A percentile compares a stretch with the other conserved stretches of the same genome.
These are phyloP conservation scores for Tortricodes alternella DNA, from an alignment of 2,888 invertebrate species.

Conservation along the genomic window DNA sequence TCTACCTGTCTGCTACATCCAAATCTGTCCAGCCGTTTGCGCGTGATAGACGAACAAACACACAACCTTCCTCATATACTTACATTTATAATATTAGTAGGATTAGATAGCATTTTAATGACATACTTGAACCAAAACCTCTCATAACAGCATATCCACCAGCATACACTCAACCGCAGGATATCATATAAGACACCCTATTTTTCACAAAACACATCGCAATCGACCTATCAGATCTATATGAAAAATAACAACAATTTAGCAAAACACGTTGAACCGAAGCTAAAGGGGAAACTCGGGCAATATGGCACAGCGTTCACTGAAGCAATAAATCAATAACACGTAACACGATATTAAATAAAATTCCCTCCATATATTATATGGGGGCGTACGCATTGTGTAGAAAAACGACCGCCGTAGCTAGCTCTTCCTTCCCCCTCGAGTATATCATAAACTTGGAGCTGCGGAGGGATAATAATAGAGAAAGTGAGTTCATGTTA, in stretches of 20 bases:
- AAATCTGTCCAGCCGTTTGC: too few relatives aligned
- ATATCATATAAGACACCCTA: background rate
- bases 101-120: too few relatives aligned
- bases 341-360: slow-evolving; percentile 75
- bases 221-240: slow-evolving; percentile 20
- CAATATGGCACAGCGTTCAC: slow-evolving; percentile 50
- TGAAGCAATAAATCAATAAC: slow-evolving; percentile 73
- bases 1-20: too few relatives aligned
- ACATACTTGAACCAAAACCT: background rate
- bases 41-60: too few relatives aligned
- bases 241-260: slow-evolving; percentile 32
- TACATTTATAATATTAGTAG: too few relatives aligned
- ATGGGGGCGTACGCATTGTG: slow-evolving; percentile 50
- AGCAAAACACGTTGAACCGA: slow-evolving; percentile 27
- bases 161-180: background rate
- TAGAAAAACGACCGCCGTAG: slow-evolving; percentile 57
- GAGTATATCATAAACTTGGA: slow-evolving; percentile 26
- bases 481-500: slow-evolving; percentile 37
- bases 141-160: background rate
- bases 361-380: slow-evolving; percentile 70
- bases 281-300: slow-evolving; percentile 50
- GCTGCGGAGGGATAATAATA: slow-evolving; percentile 30
- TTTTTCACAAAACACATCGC: background rate
- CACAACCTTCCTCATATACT: too few relatives aligned
- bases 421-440: slow-evolving; percentile 41